These are phyloP conservation scores for Maniola jurtina DNA, from an alignment of 1,140 invertebrate genomes.

Conservation along the genomic window DNA sequence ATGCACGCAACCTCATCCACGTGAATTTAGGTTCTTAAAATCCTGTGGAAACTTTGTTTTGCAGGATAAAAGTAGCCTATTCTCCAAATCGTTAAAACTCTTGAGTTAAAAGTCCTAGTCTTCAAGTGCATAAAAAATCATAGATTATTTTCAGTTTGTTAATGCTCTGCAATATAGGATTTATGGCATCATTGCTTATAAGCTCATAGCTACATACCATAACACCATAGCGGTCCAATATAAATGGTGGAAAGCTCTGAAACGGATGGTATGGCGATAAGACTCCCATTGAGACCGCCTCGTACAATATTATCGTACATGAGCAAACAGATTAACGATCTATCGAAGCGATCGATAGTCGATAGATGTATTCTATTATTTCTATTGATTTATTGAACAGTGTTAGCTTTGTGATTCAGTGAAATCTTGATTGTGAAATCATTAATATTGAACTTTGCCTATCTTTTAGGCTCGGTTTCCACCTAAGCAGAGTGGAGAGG, in stretches of 20 bases:
- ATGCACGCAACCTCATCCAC: no score
- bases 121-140: no score
- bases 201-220: neutral
- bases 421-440: neutral
- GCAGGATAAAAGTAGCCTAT: no score
- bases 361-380: neutral
- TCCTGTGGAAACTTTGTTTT: no score
- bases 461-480: no score
- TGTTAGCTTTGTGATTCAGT: constrained; percentile 1
- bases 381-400: constrained; percentile 8
- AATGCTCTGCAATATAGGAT: neutral
- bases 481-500: no score
- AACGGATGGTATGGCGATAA: constrained; percentile 10
- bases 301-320: constrained; percentile 6
- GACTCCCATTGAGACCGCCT: constrained; percentile 1
- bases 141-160: no score
- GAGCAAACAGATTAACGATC: constrained; percentile 20
- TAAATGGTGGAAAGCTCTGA: constrained; percentile 10
- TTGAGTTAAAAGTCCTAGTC: no score
- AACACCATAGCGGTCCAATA: constrained; percentile 2
- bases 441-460: neutral
- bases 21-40: no score
- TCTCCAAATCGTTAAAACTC: no score
- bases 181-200: constrained; percentile 2
- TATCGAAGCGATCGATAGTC: neutral